Evolutionary conservation across 2,797 vertebrate species (phyloP).

Genomic region (Danio tinwini): DNA sequence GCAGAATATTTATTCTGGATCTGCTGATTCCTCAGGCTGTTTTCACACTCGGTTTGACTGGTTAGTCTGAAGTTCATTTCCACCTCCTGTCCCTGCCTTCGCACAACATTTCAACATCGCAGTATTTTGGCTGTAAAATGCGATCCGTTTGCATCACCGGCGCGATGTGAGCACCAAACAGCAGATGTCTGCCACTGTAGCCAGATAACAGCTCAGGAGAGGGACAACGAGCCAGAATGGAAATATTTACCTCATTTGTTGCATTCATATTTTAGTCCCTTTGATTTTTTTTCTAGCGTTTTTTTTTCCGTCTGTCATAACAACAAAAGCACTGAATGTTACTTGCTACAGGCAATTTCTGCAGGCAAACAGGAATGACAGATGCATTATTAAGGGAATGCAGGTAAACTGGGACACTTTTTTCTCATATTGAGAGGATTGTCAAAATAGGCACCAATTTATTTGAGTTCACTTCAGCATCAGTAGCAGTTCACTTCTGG

Average conservation of each 20-base stretch:
- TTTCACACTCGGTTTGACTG: slow-evolving; percentile 25
- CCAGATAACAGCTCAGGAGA: not conserved
- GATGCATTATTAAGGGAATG: not conserved
- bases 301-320: not conserved
- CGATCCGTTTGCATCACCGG: not conserved
- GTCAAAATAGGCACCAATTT: not conserved
- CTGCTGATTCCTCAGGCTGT: slow-evolving; percentile 1
- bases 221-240: not conserved
- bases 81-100: not conserved
- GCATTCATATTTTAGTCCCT: not conserved
- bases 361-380: not conserved
- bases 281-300: not conserved
- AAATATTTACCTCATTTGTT: slow-evolving; percentile 2
- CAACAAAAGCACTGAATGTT: not conserved
- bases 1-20: slow-evolving; percentile 28
- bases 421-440: not conserved
- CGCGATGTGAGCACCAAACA: not conserved
- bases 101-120: not conserved
- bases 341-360: not conserved
- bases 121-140: not conserved
- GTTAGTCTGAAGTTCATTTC: not conserved
- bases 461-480: not conserved
- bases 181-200: slow-evolving; percentile 1
- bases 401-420: not conserved
- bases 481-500: not conserved